Conservation (phyloP, 1,140 invertebrate species). For the Zelostemma sp. region DNA sequence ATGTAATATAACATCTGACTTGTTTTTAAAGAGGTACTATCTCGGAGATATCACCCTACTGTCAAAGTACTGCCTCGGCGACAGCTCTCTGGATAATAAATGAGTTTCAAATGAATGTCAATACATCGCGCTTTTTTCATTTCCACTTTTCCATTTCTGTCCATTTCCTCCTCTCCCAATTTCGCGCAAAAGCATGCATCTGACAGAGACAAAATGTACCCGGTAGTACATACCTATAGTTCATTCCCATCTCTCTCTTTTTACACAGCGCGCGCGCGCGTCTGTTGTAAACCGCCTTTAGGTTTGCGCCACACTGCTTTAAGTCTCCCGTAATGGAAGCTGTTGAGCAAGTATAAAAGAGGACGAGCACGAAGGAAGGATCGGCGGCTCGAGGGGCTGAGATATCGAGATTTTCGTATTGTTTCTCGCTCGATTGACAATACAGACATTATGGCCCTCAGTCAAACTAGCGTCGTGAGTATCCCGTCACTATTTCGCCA, state of each 20-base stretch:
- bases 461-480: conserved; percentile 73
- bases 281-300: background rate
- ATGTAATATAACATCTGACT: conserved; percentile 52
- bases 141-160: no score
- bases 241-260: no score
- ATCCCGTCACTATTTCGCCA: conserved; percentile 37
- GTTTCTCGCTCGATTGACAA: conserved; percentile 47
- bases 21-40: conserved; percentile 56
- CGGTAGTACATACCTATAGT: no score
- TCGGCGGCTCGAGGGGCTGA: conserved; percentile 46
- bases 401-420: conserved; percentile 45
- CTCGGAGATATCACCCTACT: conserved; percentile 57
- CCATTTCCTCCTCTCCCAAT: no score
- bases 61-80: conserved; percentile 63
- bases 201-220: no score
- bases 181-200: no score
- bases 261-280: no score
- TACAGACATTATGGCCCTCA: conserved; percentile 64
- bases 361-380: conserved; percentile 43
- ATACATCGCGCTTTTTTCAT: no score
- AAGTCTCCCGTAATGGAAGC: conserved; percentile 31
- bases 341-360: conserved; percentile 63
- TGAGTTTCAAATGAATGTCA: conserved; percentile 58
- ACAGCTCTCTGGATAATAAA: conserved; percentile 64
- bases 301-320: conserved; percentile 1